Conservation (phyloP, 1,140 invertebrate genomes). For the Macrotrachela quadricornifera region DNA sequence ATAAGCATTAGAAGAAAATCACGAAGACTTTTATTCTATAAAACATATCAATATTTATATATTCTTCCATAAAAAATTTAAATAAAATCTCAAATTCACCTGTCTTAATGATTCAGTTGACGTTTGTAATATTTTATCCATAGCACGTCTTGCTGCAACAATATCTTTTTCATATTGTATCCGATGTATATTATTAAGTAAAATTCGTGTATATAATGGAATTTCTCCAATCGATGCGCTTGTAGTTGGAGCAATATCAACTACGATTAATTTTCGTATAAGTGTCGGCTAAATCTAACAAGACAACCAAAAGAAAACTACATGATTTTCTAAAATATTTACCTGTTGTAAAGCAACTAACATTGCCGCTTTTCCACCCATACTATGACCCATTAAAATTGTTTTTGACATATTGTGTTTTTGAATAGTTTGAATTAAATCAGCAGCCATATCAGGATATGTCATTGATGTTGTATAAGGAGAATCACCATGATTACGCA, state of each 20-base stretch:
- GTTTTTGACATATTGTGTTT: neutral
- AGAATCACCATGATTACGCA: slow-evolving; percentile 7
- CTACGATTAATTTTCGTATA: slow-evolving; percentile 4
- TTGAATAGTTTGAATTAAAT: slow-evolving; percentile 1
- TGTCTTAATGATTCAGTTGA: neutral
- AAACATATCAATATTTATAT: neutral
- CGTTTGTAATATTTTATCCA: neutral
- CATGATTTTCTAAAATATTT: neutral
- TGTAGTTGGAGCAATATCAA: slow-evolving; percentile 2
- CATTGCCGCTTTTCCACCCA: slow-evolving; percentile 9
- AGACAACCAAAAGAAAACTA: neutral
- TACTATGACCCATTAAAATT: slow-evolving; percentile 7
- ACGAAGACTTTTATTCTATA: neutral
- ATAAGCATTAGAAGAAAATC: slow-evolving; percentile 1
- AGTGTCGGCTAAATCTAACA: neutral
- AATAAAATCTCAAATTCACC: neutral
- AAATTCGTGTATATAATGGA: neutral
- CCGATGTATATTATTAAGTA: slow-evolving; percentile 1
- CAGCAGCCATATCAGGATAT: neutral
- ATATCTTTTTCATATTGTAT: neutral
- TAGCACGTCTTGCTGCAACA: neutral
- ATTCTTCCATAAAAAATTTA: neutral
- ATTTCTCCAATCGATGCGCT: slow-evolving; percentile 3
- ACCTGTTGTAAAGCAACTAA: neutral
- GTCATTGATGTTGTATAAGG: neutral